A percentile compares a stretch with the other conserved stretches of the same genome.
Conservation (phyloP, 2,888 invertebrate genomes). For the Cephonodes hylas region DNA sequence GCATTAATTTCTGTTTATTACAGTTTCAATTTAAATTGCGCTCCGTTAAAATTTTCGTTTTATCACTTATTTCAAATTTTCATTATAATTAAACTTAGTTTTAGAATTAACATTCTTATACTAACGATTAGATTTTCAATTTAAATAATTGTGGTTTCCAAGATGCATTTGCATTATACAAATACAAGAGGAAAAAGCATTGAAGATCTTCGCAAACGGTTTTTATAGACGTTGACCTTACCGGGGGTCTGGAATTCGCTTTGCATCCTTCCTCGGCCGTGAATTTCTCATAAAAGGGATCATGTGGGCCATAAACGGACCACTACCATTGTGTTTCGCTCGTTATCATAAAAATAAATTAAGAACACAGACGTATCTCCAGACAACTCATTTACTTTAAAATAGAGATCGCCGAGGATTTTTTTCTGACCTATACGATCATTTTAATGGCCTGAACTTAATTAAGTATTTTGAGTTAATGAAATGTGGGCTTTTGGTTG, state of each 20-base stretch:
- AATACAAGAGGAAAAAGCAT: not conserved
- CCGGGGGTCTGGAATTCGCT: conserved; percentile 30
- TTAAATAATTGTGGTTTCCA: not conserved
- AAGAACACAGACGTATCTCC: not conserved
- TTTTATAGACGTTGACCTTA: conserved; percentile 4
- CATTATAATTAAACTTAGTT: too few species aligned
- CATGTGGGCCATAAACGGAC: conserved; percentile 21
- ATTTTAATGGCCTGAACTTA: not conserved
- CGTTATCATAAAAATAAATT: conserved; percentile 19
- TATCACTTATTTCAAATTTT: too few species aligned
- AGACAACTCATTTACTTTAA: conserved; percentile 1
- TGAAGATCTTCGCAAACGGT: not conserved
- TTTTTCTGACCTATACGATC: not conserved
- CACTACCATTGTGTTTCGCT: conserved; percentile 21
- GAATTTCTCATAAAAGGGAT: conserved; percentile 24
- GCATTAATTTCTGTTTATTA: too few species aligned
- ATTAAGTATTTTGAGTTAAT: not conserved
- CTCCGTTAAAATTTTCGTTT: too few species aligned
- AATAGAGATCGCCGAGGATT: not conserved
- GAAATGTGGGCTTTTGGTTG: not conserved
- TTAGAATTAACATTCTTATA: too few species aligned
- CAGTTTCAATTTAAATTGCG: too few species aligned
- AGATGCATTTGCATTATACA: not conserved
- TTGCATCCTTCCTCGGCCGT: conserved; percentile 40
- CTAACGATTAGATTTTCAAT: not conserved